A percentile compares a stretch with the other conserved stretches of the same genome.
Evolutionary conservation across 2,113 vertebrate genomes (phyloP).

Genomic region (Loxodonta africana): DNA sequence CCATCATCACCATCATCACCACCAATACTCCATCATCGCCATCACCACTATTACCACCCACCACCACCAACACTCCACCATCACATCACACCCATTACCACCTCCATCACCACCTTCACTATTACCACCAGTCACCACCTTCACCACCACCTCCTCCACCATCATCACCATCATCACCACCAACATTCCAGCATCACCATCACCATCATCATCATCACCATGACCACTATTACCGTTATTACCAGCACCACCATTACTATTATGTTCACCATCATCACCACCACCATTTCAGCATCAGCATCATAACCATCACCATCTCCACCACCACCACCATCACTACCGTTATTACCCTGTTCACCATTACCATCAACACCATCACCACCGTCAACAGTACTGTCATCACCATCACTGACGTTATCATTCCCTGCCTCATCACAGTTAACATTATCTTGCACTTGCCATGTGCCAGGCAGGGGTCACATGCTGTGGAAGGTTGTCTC

Average conservation of each 20-base stretch:
- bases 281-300: too few species aligned
- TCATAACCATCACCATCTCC: background rate
- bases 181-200: too few species aligned
- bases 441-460: background rate
- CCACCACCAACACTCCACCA: too few species aligned
- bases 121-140: too few species aligned
- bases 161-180: too few species aligned
- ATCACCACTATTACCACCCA: background rate
- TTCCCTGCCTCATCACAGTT: background rate
- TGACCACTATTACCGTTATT: too few species aligned
- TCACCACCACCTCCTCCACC: background rate
- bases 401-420: too few species aligned
- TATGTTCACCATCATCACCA: background rate
- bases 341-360: background rate
- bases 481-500: too few species aligned
- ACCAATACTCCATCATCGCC: too few species aligned
- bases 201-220: background rate
- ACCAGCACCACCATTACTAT: too few species aligned
- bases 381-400: background rate
- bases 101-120: background rate
- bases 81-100: background rate
- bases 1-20: background rate
- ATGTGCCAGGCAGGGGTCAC: background rate
- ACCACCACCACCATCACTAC: background rate
- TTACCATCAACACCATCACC: background rate